A percentile compares a stretch with the other conserved stretches of the same genome.
These are phyloP conservation scores for Dascillus cervinus DNA, from an alignment of 2,888 invertebrate genomes.

Conservation along the genomic window DNA sequence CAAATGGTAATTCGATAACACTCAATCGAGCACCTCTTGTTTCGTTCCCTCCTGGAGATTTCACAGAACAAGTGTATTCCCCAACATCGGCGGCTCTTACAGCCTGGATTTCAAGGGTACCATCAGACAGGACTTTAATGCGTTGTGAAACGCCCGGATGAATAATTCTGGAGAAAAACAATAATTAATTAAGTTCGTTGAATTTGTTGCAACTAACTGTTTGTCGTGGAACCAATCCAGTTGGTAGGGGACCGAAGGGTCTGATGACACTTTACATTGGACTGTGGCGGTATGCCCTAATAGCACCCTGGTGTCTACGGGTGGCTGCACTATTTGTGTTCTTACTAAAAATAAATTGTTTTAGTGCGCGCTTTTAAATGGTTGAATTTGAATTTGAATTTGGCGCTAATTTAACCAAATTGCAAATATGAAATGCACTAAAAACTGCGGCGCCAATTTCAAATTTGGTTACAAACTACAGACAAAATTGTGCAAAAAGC, in stretches of 20 bases:
- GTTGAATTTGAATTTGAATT: not conserved
- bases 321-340: conserved; percentile 89
- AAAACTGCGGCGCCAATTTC: too few relatives aligned
- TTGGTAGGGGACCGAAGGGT: conserved; percentile 78
- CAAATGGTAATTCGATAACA: conserved; percentile 92
- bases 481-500: conserved; percentile 19
- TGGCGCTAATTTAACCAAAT: not conserved
- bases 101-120: conserved; percentile 79
- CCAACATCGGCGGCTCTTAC: conserved; percentile 91
- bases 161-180: conserved; percentile 41
- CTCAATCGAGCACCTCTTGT: conserved; percentile 74
- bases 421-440: conserved; percentile 3
- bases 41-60: conserved; percentile 88
- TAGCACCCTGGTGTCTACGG: conserved; percentile 84
- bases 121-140: conserved; percentile 69
- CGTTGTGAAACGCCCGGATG: conserved; percentile 60
- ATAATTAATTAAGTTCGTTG: conserved; percentile 1
- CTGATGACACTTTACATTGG: conserved; percentile 90
- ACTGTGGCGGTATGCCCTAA: conserved; percentile 88
- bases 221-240: conserved; percentile 85
- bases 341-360: conserved; percentile 56
- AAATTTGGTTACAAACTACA: conserved; percentile 2
- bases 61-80: conserved; percentile 83
- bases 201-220: conserved; percentile 51
- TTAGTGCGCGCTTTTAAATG: not conserved